Evolutionary conservation across 1,140 invertebrate genomes (phyloP).

Genomic region (Trachelipus rathkii): DNA sequence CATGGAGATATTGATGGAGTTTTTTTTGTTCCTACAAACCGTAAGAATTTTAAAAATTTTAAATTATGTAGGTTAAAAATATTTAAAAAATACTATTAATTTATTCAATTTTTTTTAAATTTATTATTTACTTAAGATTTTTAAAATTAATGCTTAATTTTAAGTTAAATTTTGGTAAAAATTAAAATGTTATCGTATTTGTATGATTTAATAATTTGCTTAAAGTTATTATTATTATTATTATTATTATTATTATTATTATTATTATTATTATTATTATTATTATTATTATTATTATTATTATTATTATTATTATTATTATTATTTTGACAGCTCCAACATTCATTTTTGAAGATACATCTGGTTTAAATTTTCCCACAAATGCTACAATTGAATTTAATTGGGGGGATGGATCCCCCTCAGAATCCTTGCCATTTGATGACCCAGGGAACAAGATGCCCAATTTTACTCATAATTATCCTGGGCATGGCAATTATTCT

Average conservation of each 20-base stretch:
- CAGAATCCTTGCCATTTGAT: slow-evolving; percentile 22
- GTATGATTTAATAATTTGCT: too few relatives aligned
- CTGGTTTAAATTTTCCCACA: slow-evolving; percentile 38
- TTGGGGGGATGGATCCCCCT: slow-evolving; percentile 43
- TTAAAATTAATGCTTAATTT: too few relatives aligned
- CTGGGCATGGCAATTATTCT: slow-evolving; percentile 43
- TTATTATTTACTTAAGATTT: neutral
- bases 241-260: neutral
- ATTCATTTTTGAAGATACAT: slow-evolving; percentile 24
- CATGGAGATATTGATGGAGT: neutral
- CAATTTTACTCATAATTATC: slow-evolving; percentile 44
- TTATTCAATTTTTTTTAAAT: neutral
- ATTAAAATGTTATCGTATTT: neutral
- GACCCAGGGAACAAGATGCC: slow-evolving; percentile 24
- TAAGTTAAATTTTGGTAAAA: too few relatives aligned
- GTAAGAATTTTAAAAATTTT: neutral
- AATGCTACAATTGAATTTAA: slow-evolving; percentile 46
- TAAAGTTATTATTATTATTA: neutral
- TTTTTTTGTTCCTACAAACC: neutral
- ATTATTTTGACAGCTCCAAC: slow-evolving; percentile 23
- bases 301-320: neutral
- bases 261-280: neutral
- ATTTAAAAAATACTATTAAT: neutral
- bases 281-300: neutral
- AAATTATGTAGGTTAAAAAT: neutral